Evolutionary conservation across 2,113 vertebrate genomes (phyloP), one percentile per base, ranked within the genome.

Genomic region (Hydrolagus affinis): DNA sequence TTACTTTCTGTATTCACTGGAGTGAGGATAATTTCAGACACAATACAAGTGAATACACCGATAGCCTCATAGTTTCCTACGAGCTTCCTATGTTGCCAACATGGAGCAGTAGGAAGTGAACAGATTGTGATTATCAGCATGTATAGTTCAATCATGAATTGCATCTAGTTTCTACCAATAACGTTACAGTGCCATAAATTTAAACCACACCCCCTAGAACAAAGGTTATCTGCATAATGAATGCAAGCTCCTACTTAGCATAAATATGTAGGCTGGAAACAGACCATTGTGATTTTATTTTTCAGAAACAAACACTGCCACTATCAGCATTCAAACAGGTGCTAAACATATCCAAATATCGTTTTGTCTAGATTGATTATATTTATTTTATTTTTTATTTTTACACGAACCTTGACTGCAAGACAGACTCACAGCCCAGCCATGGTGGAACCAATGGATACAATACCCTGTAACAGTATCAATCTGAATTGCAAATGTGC

Each of bases 401-500:
- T 66, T 83, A 83, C 28, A 64, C 62, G 66, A 64, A 78, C 62
- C 62, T 83, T 44, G 44, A 44, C 44, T 44, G 6, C 44, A 44
- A 44, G 44, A 6, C 44, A 44, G 44, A 44, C 44, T 44, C 44
- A 6, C 78, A 83, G 28, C 88, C 88, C 86, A 91, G 89, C 88
- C 89, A 88, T 88, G 88, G 91, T 90, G 89, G 88, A 90, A 88
- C 86, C 88, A 90, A 86, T 71, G 85, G 90, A 89, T 88, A 93
- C 88, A 93, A 93, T 90, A 89, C 91, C 78, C 87, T 90, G 86
- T 88, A 90, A 44, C 85, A 90, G 89, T 87, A 90, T 90, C 87
- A 89, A 92, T 91, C 92, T 91, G 91, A 94, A 94, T 94, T 93
- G 93, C 92, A 94, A 93, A 93, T 92, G 86, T 89, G 90, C 92